Percentiles rank a stretch among this genome's conserved stretches.
These are phyloP conservation scores for Todiramphus chloris DNA, from an alignment of 2,113 vertebrate species.

Conservation along the genomic window DNA sequence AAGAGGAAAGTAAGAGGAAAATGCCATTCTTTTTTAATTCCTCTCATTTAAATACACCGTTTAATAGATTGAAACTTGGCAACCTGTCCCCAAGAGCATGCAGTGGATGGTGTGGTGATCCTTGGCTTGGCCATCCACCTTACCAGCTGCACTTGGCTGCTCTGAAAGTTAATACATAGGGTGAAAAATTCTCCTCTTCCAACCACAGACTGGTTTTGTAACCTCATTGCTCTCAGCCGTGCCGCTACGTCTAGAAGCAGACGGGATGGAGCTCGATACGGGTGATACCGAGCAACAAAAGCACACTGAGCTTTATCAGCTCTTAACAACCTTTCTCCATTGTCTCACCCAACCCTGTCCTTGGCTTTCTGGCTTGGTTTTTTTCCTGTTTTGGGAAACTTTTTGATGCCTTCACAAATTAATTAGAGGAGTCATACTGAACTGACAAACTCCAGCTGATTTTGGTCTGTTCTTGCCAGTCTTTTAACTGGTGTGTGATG, in stretches of 20 bases:
- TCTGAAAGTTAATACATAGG: neutral
- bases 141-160: neutral
- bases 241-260: neutral
- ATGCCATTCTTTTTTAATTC: neutral
- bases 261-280: neutral
- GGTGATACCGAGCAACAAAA: neutral
- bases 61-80: neutral
- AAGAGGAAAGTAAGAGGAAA: neutral
- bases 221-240: neutral
- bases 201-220: neutral
- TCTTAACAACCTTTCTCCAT: neutral
- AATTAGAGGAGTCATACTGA: neutral
- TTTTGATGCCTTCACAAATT: neutral
- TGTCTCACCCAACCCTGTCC: neutral
- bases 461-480: neutral
- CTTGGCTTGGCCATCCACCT: neutral
- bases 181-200: neutral
- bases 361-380: constrained; percentile 45
- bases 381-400: constrained; percentile 35
- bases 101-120: neutral
- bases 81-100: neutral
- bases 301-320: neutral
- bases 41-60: neutral
- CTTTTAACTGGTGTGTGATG: neutral
- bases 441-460: neutral